Conservation (phyloP, 92 coral and sea anemone species). For the Siderastrea siderea region DNA sequence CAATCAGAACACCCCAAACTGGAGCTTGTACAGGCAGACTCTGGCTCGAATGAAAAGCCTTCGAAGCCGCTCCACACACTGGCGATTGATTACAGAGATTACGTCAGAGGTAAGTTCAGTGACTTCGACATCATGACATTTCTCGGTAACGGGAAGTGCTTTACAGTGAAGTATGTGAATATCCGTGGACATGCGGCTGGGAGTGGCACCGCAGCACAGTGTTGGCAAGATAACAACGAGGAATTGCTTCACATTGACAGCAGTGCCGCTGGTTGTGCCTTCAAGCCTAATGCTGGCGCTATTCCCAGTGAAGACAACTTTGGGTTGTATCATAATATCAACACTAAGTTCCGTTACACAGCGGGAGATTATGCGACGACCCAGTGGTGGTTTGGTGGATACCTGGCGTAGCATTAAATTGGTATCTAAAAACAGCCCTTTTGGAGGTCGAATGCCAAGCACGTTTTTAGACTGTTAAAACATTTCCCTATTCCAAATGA, state of each 20-base stretch:
- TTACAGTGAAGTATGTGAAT: constrained; percentile 30
- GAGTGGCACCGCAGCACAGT: constrained; percentile 17
- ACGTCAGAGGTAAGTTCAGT: constrained; percentile 55
- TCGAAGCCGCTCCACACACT: constrained; percentile 34
- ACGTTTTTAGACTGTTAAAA: too few relatives aligned
- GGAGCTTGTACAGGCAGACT: constrained; percentile 28
- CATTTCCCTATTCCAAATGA: too few relatives aligned
- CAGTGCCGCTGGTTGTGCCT: background rate
- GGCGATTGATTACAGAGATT: constrained; percentile 61
- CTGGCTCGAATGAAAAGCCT: constrained; percentile 41
- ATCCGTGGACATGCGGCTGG: constrained; percentile 44
- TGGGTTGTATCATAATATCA: constrained; percentile 13
- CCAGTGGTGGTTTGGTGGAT: constrained; percentile 69
- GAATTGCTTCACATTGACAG: constrained; percentile 35
- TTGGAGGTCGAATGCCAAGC: too few relatives aligned
- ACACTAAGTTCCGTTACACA: constrained; percentile 25
- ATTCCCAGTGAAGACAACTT: constrained; percentile 54
- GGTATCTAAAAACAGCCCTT: too few relatives aligned
- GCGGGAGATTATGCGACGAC: constrained; percentile 23
- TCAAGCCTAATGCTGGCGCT: background rate
- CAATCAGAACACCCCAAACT: constrained; percentile 53
- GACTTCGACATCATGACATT: constrained; percentile 37
- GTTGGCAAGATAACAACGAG: constrained; percentile 24
- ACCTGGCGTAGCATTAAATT: constrained; percentile 1
- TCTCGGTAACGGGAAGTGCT: constrained; percentile 6